These are phyloP conservation scores for Caenorhabditis becei DNA, from an alignment of 2,888 invertebrate species.

Conservation along the genomic window DNA sequence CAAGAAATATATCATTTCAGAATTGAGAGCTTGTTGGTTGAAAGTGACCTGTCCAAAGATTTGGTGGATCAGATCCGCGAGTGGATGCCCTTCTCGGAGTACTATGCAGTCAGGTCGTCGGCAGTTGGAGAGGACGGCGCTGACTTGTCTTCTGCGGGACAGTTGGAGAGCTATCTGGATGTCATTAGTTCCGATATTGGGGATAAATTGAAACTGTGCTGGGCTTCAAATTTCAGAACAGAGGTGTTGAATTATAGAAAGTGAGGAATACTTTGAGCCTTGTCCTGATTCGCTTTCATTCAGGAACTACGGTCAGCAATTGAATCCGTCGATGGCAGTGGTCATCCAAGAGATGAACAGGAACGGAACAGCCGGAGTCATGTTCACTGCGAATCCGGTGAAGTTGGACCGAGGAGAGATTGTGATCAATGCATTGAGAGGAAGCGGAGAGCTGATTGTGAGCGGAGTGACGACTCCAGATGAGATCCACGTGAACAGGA, in stretches of 20 bases:
- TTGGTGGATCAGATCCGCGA: conserved; percentile 33
- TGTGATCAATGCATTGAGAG: conserved; percentile 89
- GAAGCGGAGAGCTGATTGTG: conserved; percentile 91
- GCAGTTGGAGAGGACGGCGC: conserved; percentile 90
- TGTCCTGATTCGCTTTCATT: background rate
- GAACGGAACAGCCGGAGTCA: conserved; percentile 87
- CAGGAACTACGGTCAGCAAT: conserved; percentile 88
- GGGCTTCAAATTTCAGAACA: conserved; percentile 89
- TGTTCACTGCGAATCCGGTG: conserved; percentile 89
- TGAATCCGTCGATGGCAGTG: conserved; percentile 88
- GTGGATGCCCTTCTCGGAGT: conserved; percentile 36
- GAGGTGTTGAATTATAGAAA: conserved; percentile 89
- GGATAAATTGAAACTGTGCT: conserved; percentile 87
- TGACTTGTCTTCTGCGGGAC: conserved; percentile 90
- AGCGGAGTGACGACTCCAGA: conserved; percentile 89
- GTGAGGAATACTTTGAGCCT: conserved; percentile 20
- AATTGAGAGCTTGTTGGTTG: conserved; percentile 33
- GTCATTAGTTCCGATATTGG: conserved; percentile 82
- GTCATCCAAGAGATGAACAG: conserved; percentile 89
- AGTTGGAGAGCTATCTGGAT: conserved; percentile 89
- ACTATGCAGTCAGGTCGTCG: conserved; percentile 68
- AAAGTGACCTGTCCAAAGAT: conserved; percentile 20
- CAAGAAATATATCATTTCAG: conserved; percentile 11
- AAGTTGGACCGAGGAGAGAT: conserved; percentile 87
- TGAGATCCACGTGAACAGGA: conserved; percentile 63